A percentile compares a stretch with the other conserved stretches of the same genome.
phyloP scores from a whole-genome alignment of 2,888 invertebrate species.

The Orchesella flavescens region DNA sequence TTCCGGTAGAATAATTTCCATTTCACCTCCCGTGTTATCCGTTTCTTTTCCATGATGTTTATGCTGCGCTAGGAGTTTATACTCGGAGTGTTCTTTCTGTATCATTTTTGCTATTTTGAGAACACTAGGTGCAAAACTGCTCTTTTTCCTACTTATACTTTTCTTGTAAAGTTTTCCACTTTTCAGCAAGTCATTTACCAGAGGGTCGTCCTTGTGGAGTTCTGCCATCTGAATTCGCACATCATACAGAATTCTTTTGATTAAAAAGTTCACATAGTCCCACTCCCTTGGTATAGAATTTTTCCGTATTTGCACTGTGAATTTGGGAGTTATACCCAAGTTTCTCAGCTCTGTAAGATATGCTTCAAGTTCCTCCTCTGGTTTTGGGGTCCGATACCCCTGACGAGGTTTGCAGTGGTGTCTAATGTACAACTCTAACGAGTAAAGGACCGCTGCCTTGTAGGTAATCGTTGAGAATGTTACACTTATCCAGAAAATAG shows the following conservation, averaged over 20 bases:
- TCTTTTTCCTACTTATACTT: not conserved
- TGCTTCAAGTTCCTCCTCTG: conserved; percentile 12
- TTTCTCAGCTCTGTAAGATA: conserved; percentile 40
- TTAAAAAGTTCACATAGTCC: not conserved
- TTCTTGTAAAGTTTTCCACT: conserved; percentile 20
- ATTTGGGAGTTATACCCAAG: conserved; percentile 6
- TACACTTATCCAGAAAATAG: not conserved
- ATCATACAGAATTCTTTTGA: conserved; percentile 14
- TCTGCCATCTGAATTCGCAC: conserved; percentile 43
- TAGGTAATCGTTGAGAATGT: conserved; percentile 8
- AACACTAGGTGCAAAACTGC: conserved; percentile 15
- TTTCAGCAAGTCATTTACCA: conserved; percentile 15
- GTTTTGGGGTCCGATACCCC: not conserved
- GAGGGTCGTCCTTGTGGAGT: conserved; percentile 37
- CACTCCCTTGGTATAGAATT: not conserved
- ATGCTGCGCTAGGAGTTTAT: conserved; percentile 29
- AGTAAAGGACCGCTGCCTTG: conserved; percentile 28
- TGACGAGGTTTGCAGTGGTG: conserved; percentile 15
- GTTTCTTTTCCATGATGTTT: not conserved
- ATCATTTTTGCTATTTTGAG: conserved; percentile 36
- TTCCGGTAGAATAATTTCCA: conserved; percentile 43
- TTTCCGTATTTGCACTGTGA: not conserved
- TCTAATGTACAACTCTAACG: conserved; percentile 10
- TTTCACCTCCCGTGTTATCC: conserved; percentile 5
- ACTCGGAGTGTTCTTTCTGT: conserved; percentile 28